Conservation (phyloP, 2,797 vertebrate species). For the Perodicticus potto region DNA sequence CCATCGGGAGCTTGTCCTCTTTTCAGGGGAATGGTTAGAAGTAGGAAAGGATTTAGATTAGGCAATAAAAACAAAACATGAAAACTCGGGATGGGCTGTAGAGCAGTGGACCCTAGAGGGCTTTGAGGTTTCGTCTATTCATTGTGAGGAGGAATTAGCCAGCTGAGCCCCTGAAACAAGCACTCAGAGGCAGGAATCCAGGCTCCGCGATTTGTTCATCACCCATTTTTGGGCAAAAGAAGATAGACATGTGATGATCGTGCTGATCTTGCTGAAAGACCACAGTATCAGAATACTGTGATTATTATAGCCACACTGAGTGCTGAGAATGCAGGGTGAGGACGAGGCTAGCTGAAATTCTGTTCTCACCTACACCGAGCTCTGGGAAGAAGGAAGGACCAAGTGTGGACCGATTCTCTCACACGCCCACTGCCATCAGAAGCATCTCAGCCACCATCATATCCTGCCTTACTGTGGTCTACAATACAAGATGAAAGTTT, state of each 20-base stretch:
- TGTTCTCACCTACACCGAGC: not conserved
- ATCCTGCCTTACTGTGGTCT: not conserved
- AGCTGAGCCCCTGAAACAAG: slow-evolving; percentile 21
- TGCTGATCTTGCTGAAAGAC: not conserved
- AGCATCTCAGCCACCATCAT: not conserved
- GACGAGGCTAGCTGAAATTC: not conserved
- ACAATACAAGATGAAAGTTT: not conserved
- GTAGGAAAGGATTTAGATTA: slow-evolving; percentile 30
- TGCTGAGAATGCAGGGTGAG: not conserved
- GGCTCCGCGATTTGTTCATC: not conserved
- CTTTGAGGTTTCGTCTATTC: not conserved
- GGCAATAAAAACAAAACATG: not conserved
- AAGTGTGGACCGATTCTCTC: not conserved
- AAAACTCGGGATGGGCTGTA: not conserved
- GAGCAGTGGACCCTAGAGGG: not conserved
- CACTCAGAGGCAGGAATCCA: not conserved
- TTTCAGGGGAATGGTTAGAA: not conserved
- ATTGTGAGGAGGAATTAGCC: not conserved
- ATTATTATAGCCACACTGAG: not conserved
- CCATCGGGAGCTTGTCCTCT: slow-evolving; percentile 1
- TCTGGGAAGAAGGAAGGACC: not conserved
- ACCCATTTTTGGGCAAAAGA: not conserved
- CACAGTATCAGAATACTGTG: not conserved
- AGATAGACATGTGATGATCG: not conserved
- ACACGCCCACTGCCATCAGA: not conserved